Percentiles rank a stretch among this genome's conserved stretches.
phyloP scores from a whole-genome alignment of 1,140 invertebrate species.

The Drosophila tani region DNA sequence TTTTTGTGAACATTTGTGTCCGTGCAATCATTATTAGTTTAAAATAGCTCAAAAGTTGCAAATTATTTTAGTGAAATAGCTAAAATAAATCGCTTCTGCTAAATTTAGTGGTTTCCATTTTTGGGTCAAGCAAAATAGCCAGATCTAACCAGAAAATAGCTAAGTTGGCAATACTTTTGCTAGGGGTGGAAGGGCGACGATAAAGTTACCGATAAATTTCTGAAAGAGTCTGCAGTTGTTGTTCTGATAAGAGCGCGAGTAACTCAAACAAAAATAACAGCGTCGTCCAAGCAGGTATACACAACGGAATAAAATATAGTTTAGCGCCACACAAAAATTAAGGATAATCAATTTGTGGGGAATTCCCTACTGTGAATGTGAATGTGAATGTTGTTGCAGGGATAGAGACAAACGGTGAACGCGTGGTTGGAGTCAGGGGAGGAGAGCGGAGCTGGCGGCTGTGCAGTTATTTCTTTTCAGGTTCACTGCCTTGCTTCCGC shows the following conservation, averaged over 20 bases:
- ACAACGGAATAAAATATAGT: conserved; percentile 17
- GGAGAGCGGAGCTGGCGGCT: conserved; percentile 10
- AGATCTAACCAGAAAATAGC: too few relatives aligned
- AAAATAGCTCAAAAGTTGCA: too few relatives aligned
- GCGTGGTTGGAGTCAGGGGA: conserved; percentile 4
- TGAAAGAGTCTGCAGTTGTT: conserved; percentile 4
- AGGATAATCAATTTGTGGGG: conserved; percentile 1
- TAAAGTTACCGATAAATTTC: too few relatives aligned
- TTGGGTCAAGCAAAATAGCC: too few relatives aligned
- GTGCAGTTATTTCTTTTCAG: conserved; percentile 74
- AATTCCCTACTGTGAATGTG: background rate
- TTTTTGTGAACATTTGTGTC: too few relatives aligned
- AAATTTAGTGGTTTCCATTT: too few relatives aligned
- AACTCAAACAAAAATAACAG: conserved; percentile 31
- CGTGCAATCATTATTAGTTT: too few relatives aligned
- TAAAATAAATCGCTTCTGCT: too few relatives aligned
- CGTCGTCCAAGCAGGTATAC: conserved; percentile 31
- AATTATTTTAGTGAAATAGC: too few relatives aligned
- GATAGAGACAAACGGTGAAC: background rate
- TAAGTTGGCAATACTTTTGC: too few relatives aligned
- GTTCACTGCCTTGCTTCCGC: conserved; percentile 75
- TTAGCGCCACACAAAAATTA: background rate
- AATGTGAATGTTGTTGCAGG: conserved; percentile 9
- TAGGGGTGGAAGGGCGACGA: too few relatives aligned
- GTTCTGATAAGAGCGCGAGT: conserved; percentile 34